Conservation (phyloP, 1,140 invertebrate species). For the Platorchestia sp. region DNA sequence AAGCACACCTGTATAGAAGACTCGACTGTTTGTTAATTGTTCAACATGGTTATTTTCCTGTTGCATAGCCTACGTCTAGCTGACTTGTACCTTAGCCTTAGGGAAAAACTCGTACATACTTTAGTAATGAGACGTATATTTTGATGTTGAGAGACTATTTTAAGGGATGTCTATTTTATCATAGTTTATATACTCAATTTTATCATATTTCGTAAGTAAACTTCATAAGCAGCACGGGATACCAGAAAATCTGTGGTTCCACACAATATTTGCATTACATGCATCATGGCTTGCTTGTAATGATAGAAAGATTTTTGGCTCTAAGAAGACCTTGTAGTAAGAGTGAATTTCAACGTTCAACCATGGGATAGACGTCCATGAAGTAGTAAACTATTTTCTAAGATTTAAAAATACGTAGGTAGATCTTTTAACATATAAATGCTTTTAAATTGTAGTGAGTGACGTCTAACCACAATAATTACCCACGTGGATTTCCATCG, state of each 20-base stretch:
- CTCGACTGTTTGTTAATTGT: no score
- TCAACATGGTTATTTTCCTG: background rate
- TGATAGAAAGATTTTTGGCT: background rate
- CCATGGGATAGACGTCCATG: background rate
- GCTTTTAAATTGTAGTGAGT: no score
- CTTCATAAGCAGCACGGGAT: background rate
- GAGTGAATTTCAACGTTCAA: background rate
- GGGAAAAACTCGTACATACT: slow-evolving; percentile 10
- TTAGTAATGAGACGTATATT: slow-evolving; percentile 12
- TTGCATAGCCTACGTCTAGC: background rate
- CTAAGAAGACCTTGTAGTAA: no score
- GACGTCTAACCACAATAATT: background rate
- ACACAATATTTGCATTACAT: background rate
- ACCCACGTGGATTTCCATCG: background rate
- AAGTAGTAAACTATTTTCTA: background rate
- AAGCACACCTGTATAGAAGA: no score
- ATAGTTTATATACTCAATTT: background rate
- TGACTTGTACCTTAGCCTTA: background rate
- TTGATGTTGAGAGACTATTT: background rate
- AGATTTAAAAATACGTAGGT: background rate
- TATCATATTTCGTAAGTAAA: background rate
- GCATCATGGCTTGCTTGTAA: background rate
- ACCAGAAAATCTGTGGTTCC: background rate
- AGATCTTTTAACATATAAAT: background rate
- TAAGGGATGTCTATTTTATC: background rate